Percentiles rank a stretch among this genome's conserved stretches.
Conservation (phyloP, 2,797 vertebrate species). For the Limosa lapponica region DNA sequence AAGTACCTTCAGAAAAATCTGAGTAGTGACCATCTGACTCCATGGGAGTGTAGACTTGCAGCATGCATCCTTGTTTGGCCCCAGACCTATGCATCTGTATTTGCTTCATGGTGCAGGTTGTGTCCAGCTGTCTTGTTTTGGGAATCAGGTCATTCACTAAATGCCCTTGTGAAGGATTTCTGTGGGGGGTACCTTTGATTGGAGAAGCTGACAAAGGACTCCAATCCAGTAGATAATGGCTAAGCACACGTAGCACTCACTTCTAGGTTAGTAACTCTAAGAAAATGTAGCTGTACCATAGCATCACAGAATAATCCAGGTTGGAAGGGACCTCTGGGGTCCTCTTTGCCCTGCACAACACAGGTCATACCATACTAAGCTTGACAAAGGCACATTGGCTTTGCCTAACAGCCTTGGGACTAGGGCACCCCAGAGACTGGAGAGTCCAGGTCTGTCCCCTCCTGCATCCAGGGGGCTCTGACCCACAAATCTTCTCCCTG, state of each 20-base stretch:
- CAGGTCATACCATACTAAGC: not conserved
- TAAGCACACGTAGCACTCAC: not conserved
- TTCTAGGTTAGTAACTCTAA: not conserved
- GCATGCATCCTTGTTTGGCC: accelerated
- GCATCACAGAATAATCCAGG: not conserved
- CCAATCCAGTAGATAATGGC: not conserved
- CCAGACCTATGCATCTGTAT: not conserved
- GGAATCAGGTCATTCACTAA: not conserved
- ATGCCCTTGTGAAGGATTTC: not conserved
- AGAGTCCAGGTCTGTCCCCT: not conserved
- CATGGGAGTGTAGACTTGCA: not conserved
- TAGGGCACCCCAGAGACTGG: not conserved
- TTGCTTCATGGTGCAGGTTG: not conserved
- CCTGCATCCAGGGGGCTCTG: not conserved
- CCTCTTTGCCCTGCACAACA: not conserved
- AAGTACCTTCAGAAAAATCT: not conserved
- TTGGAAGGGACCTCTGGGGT: not conserved
- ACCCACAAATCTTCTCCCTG: not conserved
- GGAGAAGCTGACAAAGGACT: not conserved
- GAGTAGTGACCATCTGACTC: not conserved
- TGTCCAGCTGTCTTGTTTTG: not conserved
- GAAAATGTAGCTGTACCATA: not conserved
- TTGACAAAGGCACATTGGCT: accelerated
- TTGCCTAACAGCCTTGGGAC: not conserved
- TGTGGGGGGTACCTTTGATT: not conserved